These are phyloP conservation scores for Cricetomys ansorgei DNA, from an alignment of 2,113 vertebrate genomes.

Conservation along the genomic window DNA sequence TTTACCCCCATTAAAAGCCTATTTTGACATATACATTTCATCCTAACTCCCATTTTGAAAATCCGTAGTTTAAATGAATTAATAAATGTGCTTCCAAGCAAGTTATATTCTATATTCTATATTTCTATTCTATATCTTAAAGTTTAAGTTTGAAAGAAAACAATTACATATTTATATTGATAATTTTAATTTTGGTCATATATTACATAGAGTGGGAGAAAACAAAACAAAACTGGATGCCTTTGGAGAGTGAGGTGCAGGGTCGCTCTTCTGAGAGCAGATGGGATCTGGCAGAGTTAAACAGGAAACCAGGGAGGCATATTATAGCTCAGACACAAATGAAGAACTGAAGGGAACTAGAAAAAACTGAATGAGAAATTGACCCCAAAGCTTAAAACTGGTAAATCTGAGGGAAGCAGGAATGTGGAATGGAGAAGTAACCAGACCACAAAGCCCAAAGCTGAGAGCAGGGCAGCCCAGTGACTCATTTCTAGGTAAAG, in stretches of 20 bases:
- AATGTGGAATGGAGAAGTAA: neutral
- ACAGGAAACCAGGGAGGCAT: neutral
- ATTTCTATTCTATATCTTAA: too few species aligned
- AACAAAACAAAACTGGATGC: rapidly evolving
- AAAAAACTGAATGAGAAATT: neutral
- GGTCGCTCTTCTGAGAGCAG: neutral
- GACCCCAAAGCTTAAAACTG: neutral
- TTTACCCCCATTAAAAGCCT: neutral
- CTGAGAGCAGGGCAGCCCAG: rapidly evolving
- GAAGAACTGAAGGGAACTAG: neutral
- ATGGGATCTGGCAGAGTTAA: neutral
- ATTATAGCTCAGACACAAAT: neutral
- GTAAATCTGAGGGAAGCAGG: neutral
- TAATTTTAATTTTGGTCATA: neutral
- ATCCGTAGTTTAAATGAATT: neutral
- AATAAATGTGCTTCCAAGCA: neutral
- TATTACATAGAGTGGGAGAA: neutral
- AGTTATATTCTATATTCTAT: neutral
- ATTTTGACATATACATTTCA: neutral
- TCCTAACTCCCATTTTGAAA: neutral
- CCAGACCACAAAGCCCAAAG: rapidly evolving
- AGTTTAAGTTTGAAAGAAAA: neutral
- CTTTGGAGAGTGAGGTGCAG: too few species aligned
- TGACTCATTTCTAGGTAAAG: neutral
- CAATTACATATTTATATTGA: neutral